Base-by-base conservation (phyloP, 2,888 invertebrate species). In the Junonia oenone region DNA sequence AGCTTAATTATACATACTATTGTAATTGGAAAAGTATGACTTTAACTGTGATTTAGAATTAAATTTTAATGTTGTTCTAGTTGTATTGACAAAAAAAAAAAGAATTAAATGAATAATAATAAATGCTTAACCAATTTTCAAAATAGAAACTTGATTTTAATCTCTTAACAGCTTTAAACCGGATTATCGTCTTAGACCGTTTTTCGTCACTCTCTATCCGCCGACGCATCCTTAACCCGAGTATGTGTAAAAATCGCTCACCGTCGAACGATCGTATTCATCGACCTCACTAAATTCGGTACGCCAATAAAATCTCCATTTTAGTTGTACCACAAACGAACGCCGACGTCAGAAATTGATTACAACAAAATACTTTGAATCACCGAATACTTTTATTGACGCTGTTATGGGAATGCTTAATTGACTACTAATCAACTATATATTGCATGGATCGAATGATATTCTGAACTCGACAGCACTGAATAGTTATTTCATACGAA, bases 321-420 rank as follows among this genome's bases (percentile, higher is more conserved):
- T 82, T 78, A 19, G 80, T 79, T 75, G 75, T 71, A 72, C 73
- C 69, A 78, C 83, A 89, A 86, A 88, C 85, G 83, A 71, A 81
- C 72, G 87, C 89, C 89, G 88, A 75, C 88, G 73, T 76, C 80
- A 75, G 78, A 83, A 84, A 87, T 88, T 90, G 87, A 90, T 90
- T 90, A 87, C 82, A 79, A 87, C 84, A 87, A 88, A 89, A 89
- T 87, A 82, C 86, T 76, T 77, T 75, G 79, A 79, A 88, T 85
- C 82, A 84, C 84, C 81, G 78, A 81, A 83, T 77, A 84, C 83
- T 73, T 88, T 89, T 89, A 89, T 89, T 83, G 83, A 68, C 66
- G 84, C 75, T 85, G 81, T 88, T 87, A 86, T 85, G 81, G 78
- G 80, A 79, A 83, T 73, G 71, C 72, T 78, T 89, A 89, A 89